Evolutionary conservation across 2,888 invertebrate genomes (phyloP).

Genomic region (Lasioglossum leucozonium): DNA sequence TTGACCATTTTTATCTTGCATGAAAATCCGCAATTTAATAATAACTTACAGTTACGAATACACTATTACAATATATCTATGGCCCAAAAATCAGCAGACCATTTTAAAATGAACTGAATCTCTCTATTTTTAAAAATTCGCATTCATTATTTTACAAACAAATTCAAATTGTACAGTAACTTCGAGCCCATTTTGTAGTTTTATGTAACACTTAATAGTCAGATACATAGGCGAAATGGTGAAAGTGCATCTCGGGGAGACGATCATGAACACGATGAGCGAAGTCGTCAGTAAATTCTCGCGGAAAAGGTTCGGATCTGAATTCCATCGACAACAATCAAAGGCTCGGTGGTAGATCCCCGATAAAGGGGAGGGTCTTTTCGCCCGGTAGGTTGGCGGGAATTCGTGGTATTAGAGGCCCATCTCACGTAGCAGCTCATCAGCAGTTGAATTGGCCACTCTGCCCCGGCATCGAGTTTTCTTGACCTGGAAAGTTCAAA

Average conservation of each 20-base stretch:
- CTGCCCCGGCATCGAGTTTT: conserved; percentile 71
- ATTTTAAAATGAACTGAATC: too few relatives aligned
- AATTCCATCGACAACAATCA: conserved; percentile 59
- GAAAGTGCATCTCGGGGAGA: too few relatives aligned
- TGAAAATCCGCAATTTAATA: too few relatives aligned
- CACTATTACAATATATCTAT: too few relatives aligned
- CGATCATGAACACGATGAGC: background rate
- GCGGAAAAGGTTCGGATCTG: conserved; percentile 35
- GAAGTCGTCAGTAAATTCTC: conserved; percentile 32
- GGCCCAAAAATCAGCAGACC: too few relatives aligned
- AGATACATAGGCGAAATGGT: too few relatives aligned
- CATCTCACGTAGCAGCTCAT: conserved; percentile 74
- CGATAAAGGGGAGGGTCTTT: conserved; percentile 56
- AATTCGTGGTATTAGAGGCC: conserved; percentile 71
- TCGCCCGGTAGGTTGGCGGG: conserved; percentile 44
- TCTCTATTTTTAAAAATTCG: too few relatives aligned
- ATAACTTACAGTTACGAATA: too few relatives aligned
- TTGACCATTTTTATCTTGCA: too few relatives aligned
- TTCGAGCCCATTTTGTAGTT: too few relatives aligned
- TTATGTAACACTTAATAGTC: too few relatives aligned
- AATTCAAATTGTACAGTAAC: background rate
- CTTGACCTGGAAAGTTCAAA: conserved; percentile 72
- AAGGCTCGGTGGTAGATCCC: conserved; percentile 45
- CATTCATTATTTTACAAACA: background rate
- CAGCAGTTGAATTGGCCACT: conserved; percentile 72